Base-by-base conservation (phyloP, 2,888 invertebrate species). In the Chirona hameri region DNA sequence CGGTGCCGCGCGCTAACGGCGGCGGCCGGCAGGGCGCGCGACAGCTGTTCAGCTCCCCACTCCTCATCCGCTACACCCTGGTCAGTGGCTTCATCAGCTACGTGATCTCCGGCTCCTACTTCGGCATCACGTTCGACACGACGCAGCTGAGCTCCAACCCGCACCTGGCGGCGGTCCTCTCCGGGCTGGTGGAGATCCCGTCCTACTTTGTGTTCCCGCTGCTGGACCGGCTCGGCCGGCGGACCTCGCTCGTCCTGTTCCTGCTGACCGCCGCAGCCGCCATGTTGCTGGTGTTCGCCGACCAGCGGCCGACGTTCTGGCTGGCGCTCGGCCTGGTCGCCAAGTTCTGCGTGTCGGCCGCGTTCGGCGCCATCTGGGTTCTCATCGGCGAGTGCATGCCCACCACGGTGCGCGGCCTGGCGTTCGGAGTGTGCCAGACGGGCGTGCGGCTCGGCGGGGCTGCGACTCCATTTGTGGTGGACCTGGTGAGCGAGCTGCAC, bases 141-240 rank as follows among this genome's bases (percentile, higher is more conserved):
- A 88, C 89, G 18, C 87, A 87, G 81, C 86, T 90, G 82, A 87
- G 87, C 57, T 87, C 88, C 29, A 88, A 90, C 85, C 87, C 89
- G 27, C 90, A 90, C 85, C 85, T 89, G 84, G 89, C 90, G 84
- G 88, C 89, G 24, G 86, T 90, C 24, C 89, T 89, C 81, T 89
- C 89, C 18, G 85, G 86, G n/a, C 87, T 90, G 81, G 90, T 90
- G 86, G 85, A 89, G 46, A 85, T 87, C 1, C 88, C 89, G n/a
- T 90, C 89, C 83, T 84, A 86, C 60, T 82, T 88, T 82, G 85
- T 87, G n/a, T 89, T 87, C 83, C 86, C 88, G 65, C 83, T 87
- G 72, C 83, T 89, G 27, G 87, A 86, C 83, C 87, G 87, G 85
- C 88, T 88, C 84, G 90, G 90, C 2, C 87, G 90, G 80, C 87